phyloP scores from a whole-genome alignment of 1,140 invertebrate genomes.

The Lutraria rhynchaena region DNA sequence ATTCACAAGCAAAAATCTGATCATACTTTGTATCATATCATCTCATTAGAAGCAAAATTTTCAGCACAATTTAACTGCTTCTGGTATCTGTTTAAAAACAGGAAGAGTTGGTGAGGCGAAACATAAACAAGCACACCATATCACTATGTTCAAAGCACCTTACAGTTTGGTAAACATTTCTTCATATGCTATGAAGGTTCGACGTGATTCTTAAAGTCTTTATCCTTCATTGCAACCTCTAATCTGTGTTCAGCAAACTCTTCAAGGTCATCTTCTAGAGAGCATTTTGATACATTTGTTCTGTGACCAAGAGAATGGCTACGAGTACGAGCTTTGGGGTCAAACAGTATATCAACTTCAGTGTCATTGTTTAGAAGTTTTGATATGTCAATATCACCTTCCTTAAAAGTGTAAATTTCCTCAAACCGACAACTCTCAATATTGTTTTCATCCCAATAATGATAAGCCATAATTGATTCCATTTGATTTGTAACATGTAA shows the following conservation, averaged over 20 bases:
- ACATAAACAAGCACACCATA: no score
- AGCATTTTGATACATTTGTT: neutral
- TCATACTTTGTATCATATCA: no score
- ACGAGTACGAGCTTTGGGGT: neutral
- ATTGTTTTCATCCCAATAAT: slow-evolving; percentile 92
- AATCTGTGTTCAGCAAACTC: slow-evolving; percentile 30
- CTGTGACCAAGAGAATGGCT: slow-evolving; percentile 7
- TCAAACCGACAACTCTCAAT: slow-evolving; percentile 89
- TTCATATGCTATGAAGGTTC: neutral
- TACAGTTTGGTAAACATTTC: no score
- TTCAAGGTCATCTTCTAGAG: slow-evolving; percentile 29
- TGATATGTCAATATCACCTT: slow-evolving; percentile 82
- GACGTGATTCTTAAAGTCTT: neutral
- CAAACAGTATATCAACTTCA: neutral
- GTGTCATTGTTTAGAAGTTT: neutral
- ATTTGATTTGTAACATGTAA: slow-evolving; percentile 91
- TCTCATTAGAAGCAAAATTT: no score
- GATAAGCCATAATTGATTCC: slow-evolving; percentile 94
- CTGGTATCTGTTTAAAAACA: no score
- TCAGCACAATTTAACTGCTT: no score
- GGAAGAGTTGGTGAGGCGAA: no score
- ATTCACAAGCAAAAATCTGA: no score
- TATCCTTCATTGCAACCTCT: slow-evolving; percentile 8
- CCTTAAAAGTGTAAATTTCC: slow-evolving; percentile 93
- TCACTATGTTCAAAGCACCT: no score